Percentiles rank a stretch among this genome's conserved stretches.
Conservation (phyloP, 2,888 invertebrate species). For the Eupeodes luniger region DNA sequence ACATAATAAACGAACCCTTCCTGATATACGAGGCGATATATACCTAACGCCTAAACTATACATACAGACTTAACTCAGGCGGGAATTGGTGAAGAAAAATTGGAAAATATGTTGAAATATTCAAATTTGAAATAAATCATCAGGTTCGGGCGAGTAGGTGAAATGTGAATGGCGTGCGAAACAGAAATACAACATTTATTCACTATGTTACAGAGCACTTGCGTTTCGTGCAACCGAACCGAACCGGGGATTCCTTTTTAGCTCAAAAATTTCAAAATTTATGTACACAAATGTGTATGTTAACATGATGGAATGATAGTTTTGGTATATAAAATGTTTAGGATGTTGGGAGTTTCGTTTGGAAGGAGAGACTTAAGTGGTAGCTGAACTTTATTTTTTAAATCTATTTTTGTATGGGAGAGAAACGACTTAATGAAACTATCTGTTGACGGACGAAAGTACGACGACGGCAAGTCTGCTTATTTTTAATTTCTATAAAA, state of each 20-base stretch:
- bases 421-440: too few species aligned
- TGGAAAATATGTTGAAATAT: conserved; percentile 75
- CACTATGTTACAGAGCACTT: background rate
- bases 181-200: conserved; percentile 49
- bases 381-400: background rate
- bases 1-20: conserved; percentile 17
- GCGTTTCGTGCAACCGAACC: conserved; percentile 7
- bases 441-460: too few species aligned
- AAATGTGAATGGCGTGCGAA: conserved; percentile 72
- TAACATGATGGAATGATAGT: conserved; percentile 11
- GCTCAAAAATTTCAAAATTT: conserved; percentile 58
- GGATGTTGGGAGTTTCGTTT: background rate
- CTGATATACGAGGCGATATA: background rate
- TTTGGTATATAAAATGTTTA: background rate
- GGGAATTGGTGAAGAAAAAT: conserved; percentile 59
- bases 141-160: conserved; percentile 58
- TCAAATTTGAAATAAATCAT: conserved; percentile 76
- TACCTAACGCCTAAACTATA: background rate
- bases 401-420: too few species aligned
- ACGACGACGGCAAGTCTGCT: too few species aligned
- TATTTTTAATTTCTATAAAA: too few species aligned
- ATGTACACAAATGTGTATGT: conserved; percentile 25
- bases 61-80: too few species aligned
- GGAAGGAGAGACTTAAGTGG: background rate
- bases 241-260: conserved; percentile 36